Percentiles rank a stretch among this genome's conserved stretches.
These are phyloP conservation scores for Chlorops oryzae DNA, from an alignment of 1,140 invertebrate genomes.

Conservation along the genomic window DNA sequence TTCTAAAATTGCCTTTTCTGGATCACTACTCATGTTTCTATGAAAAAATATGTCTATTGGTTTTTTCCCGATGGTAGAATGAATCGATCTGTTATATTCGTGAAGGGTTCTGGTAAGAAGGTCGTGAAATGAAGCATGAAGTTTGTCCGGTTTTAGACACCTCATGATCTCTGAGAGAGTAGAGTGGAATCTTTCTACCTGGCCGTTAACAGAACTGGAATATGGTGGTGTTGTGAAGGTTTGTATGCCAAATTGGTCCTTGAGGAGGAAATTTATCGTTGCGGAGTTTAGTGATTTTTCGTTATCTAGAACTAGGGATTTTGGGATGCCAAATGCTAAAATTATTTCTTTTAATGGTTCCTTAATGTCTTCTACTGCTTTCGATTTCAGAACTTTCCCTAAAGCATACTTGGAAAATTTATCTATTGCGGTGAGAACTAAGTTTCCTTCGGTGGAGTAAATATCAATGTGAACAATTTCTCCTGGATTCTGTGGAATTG, in stretches of 20 bases:
- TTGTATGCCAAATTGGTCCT: slow-evolving; percentile 6
- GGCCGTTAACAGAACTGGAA: slow-evolving; percentile 12
- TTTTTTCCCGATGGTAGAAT: slow-evolving; percentile 11
- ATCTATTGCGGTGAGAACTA: too few species aligned
- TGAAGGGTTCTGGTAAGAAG: slow-evolving; percentile 9
- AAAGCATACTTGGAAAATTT: too few species aligned
- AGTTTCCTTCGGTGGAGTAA: too few species aligned
- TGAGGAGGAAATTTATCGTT: slow-evolving; percentile 6
- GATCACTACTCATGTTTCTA: neutral
- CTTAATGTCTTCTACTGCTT: too few species aligned
- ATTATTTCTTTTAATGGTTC: slow-evolving; percentile 4
- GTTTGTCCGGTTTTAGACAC: slow-evolving; percentile 8
- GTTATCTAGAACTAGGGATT: slow-evolving; percentile 14
- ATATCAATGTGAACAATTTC: too few species aligned
- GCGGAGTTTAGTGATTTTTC: slow-evolving; percentile 10
- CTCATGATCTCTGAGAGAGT: slow-evolving; percentile 18
- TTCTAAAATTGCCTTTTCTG: neutral
- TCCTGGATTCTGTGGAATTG: too few species aligned
- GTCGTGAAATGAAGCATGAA: slow-evolving; percentile 2
- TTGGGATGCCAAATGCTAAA: slow-evolving; percentile 6
- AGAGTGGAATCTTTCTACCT: slow-evolving; percentile 19
- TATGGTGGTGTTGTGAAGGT: slow-evolving; percentile 10
- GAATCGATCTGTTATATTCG: slow-evolving; percentile 15
- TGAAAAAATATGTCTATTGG: slow-evolving; percentile 9
- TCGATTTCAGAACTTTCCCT: too few species aligned